Evolutionary conservation across 2,888 invertebrate genomes (phyloP), one percentile per base, ranked within the genome.

Genomic region (Pachliopta kotzebuea): DNA sequence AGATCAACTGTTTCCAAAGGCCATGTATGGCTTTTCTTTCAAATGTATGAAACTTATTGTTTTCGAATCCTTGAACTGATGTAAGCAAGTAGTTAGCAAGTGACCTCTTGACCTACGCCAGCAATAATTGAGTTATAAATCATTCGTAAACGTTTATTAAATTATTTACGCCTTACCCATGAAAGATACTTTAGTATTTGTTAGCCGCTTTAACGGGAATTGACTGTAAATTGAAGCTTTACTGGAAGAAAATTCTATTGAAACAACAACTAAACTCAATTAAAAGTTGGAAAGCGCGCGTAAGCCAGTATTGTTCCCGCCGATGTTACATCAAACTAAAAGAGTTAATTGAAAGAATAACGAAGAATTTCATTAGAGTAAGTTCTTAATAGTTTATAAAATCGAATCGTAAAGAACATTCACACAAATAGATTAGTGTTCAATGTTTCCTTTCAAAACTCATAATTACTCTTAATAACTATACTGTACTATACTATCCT

Each of bases 251-350:
- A 65, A 65, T 65, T 65, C 65, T 65, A 65, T 65, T 62, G 65
- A 65, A 65, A 62, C 62, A 65, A 65, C 65, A 65, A 65, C 62
- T 65, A 65, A 65, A 65, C 65, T 65, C 65, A 65, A 65, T 65
- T 65, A 65, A 65, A 65, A 65, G 65, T 65, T 65, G 58, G 65
- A 62, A 65, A 65, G 65, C 65, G 54, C 62, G 61, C 62, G 65
- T 65, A 65, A 65, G 65, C 62, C 65, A 65, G 62, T 62, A 65
- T 62, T 65, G 65, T 65, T 62, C 65, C 24, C 58, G 62, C 57
- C 65, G 62, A 62, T 65, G 65, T 65, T 62, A 65, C 65, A 65
- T 62, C 65, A 62, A 62, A 58, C 65, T 65, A 62, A 65, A 65
- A 62, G 65, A 65, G 65, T 65, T 62, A 62, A 62, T 62, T 65